A percentile compares a stretch with the other conserved stretches of the same genome.
Conservation (phyloP, 92 coral and sea anemone genomes). For the Palythoa caribaeorum region DNA sequence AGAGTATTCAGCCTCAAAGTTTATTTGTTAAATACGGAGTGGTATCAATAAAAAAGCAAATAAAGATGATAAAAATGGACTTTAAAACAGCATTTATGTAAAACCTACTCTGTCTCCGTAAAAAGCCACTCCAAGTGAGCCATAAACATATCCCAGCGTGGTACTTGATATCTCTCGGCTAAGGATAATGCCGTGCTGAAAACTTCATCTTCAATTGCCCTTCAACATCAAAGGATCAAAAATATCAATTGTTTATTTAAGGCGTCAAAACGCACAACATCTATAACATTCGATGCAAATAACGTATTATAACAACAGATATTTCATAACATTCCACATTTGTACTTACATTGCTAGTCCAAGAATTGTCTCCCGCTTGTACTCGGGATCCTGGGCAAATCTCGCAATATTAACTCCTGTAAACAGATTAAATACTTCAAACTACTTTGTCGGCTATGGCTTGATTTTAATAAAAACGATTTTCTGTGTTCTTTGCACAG, state of each 20-base stretch:
- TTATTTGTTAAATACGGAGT: not conserved
- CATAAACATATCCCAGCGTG: slow-evolving; percentile 94
- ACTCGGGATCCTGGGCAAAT: slow-evolving; percentile 93
- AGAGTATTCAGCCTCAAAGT: no score
- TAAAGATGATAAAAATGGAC: not conserved
- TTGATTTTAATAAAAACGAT: no score
- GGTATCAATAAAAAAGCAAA: not conserved
- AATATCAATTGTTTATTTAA: not conserved
- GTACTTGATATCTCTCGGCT: slow-evolving; percentile 91
- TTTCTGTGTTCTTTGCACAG: no score
- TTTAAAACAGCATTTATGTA: not conserved
- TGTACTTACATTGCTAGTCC: slow-evolving; percentile 91
- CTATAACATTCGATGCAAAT: no score
- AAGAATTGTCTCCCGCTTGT: slow-evolving; percentile 94
- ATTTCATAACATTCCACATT: not conserved
- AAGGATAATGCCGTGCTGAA: slow-evolving; percentile 91
- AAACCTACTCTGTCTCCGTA: slow-evolving; percentile 87
- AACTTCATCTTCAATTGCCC: slow-evolving; percentile 90
- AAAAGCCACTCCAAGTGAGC: slow-evolving; percentile 96
- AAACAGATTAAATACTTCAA: slow-evolving; percentile 4
- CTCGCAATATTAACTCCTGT: slow-evolving; percentile 96
- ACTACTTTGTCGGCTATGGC: not conserved
- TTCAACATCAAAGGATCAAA: slow-evolving; percentile 23
- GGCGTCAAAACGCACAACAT: no score
- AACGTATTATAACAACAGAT: no score